A percentile compares a stretch with the other conserved stretches of the same genome.
Conservation (phyloP, 53 echinoderm and acorn worm genomes). For the Stichopus horrens region DNA sequence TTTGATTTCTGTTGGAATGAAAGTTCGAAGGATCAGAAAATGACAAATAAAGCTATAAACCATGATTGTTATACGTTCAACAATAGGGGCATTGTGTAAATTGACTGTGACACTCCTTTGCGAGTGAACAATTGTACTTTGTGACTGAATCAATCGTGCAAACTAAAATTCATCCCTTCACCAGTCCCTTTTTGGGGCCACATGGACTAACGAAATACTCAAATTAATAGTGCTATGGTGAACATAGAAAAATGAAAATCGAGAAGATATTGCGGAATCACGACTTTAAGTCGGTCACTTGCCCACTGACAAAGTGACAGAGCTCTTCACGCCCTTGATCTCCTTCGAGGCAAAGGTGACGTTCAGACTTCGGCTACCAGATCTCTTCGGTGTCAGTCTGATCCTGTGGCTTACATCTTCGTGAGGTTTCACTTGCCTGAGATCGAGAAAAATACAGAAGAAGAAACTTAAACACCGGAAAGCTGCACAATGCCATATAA, state of each 20-base stretch:
- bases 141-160: no score
- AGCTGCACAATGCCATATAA: no score
- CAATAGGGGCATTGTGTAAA: no score
- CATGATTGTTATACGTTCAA: no score
- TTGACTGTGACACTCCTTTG: no score
- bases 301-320: not conserved
- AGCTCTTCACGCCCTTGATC: slow-evolving; percentile 73
- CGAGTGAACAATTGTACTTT: no score
- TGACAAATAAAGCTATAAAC: no score
- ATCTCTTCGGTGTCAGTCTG: slow-evolving; percentile 62
- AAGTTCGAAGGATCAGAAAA: no score
- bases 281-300: not conserved
- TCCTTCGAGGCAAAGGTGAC: slow-evolving; percentile 74
- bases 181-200: not conserved
- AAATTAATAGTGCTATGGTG: no score
- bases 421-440: slow-evolving; percentile 61
- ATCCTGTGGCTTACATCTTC: slow-evolving; percentile 64
- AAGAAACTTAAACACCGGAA: not conserved
- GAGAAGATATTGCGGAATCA: not conserved
- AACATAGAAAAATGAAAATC: not conserved
- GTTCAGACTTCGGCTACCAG: slow-evolving; percentile 70
- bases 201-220: not conserved
- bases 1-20: no score
- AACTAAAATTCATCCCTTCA: not conserved
- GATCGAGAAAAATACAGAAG: not conserved